Conservation (phyloP, 2,888 invertebrate species). For the Thera britannica region DNA sequence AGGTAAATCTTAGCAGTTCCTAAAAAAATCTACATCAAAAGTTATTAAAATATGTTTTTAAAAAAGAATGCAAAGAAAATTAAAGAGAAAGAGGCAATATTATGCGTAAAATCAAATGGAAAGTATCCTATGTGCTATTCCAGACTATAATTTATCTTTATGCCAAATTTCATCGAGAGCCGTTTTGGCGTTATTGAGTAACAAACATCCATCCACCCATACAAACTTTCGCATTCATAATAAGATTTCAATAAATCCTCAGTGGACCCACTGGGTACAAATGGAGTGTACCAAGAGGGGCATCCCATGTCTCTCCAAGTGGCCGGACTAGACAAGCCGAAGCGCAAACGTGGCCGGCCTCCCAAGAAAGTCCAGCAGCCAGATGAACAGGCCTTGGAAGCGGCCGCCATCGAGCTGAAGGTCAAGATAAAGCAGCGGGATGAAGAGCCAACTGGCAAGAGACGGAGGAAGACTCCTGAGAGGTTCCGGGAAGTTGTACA, state of each 20-base stretch:
- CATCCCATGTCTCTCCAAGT: slow-evolving; percentile 87
- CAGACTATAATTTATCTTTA: no score
- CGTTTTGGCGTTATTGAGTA: no score
- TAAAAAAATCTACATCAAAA: no score
- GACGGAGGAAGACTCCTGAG: slow-evolving; percentile 87
- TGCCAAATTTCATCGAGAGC: no score
- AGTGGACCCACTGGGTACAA: slow-evolving; percentile 83
- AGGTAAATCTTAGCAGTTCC: slow-evolving; percentile 52
- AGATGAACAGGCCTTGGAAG: slow-evolving; percentile 64
- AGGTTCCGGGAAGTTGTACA: slow-evolving; percentile 86
- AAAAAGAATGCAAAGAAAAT: no score
- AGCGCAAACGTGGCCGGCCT: slow-evolving; percentile 88
- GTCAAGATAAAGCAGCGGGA: slow-evolving; percentile 49
- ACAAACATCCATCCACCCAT: no score
- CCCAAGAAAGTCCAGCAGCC: slow-evolving; percentile 82
- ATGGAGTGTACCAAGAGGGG: slow-evolving; percentile 86
- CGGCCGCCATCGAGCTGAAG: slow-evolving; percentile 51
- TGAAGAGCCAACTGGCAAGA: slow-evolving; percentile 84
- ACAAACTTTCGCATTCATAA: background rate
- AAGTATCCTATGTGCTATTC: no score
- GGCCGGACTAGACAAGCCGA: slow-evolving; percentile 87
- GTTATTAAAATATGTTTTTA: no score
- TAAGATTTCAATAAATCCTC: slow-evolving; percentile 15
- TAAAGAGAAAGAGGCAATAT: no score
- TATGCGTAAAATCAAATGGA: no score